A percentile compares a stretch with the other conserved stretches of the same genome.
Conservation (phyloP, 1,140 invertebrate genomes). For the Scaptomyza hsui region DNA sequence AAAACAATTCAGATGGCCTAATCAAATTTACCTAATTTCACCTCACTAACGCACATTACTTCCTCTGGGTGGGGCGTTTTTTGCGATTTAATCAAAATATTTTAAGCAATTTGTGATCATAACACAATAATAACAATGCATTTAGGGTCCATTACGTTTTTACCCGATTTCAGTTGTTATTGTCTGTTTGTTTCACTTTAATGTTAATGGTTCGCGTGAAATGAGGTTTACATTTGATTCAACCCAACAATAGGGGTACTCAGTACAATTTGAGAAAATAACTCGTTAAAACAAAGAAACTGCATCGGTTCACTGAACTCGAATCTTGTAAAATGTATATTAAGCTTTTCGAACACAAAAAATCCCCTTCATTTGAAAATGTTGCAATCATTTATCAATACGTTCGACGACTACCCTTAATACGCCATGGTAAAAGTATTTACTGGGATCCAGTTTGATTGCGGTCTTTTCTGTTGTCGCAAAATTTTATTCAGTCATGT, state of each 20-base stretch:
- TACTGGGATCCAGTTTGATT: constrained; percentile 28
- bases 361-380: neutral
- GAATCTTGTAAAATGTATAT: neutral
- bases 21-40: constrained; percentile 31
- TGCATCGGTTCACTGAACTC: constrained; percentile 14
- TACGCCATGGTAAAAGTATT: constrained; percentile 35
- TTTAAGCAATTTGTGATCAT: constrained; percentile 10
- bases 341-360: neutral
- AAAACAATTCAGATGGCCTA: constrained; percentile 7
- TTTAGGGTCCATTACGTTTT: constrained; percentile 35
- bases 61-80: neutral
- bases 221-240: constrained; percentile 14
- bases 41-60: constrained; percentile 1
- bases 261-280: neutral
- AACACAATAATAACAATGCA: constrained; percentile 7
- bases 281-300: neutral
- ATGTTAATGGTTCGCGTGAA: constrained; percentile 24
- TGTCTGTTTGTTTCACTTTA: constrained; percentile 20
- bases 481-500: constrained; percentile 61
- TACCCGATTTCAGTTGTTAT: neutral
- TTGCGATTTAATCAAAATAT: constrained; percentile 15
- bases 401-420: constrained; percentile 18
- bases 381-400: constrained; percentile 29
- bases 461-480: constrained; percentile 11
- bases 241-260: constrained; percentile 31